These are phyloP conservation scores for Scaptomyza parva DNA, from an alignment of 2,888 invertebrate species.

Conservation along the genomic window DNA sequence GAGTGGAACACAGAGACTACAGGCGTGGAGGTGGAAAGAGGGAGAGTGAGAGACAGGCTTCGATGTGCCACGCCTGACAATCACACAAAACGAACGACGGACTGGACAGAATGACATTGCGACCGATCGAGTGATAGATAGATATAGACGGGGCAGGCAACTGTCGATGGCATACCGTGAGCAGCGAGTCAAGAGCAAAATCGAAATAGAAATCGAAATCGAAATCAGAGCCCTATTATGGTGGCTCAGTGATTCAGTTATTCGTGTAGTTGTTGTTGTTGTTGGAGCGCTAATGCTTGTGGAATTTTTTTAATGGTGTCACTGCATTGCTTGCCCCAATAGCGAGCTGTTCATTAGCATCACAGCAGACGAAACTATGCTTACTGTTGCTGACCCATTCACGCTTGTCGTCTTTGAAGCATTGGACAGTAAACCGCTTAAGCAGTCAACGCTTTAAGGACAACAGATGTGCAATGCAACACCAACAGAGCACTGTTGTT, in stretches of 20 bases:
- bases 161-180: constrained; percentile 58
- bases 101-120: constrained; percentile 10
- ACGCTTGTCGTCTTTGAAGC: constrained; percentile 44
- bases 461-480: constrained; percentile 28
- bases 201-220: constrained; percentile 41
- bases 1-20: neutral
- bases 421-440: constrained; percentile 60
- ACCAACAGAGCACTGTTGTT: constrained; percentile 33
- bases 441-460: constrained; percentile 17
- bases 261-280: constrained; percentile 49
- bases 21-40: constrained; percentile 36
- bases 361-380: constrained; percentile 48
- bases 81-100: neutral
- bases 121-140: constrained; percentile 25
- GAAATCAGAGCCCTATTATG: constrained; percentile 34
- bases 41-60: constrained; percentile 28
- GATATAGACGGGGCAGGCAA: constrained; percentile 5
- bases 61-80: constrained; percentile 31
- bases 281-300: constrained; percentile 62
- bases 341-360: constrained; percentile 24
- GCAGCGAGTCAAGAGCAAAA: constrained; percentile 20
- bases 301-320: constrained; percentile 63
- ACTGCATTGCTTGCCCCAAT: neutral
- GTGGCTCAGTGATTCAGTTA: constrained; percentile 8
- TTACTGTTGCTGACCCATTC: constrained; percentile 30